Evolutionary conservation across 2,797 vertebrate species (phyloP).

Genomic region (Carcharodon carcharias): DNA sequence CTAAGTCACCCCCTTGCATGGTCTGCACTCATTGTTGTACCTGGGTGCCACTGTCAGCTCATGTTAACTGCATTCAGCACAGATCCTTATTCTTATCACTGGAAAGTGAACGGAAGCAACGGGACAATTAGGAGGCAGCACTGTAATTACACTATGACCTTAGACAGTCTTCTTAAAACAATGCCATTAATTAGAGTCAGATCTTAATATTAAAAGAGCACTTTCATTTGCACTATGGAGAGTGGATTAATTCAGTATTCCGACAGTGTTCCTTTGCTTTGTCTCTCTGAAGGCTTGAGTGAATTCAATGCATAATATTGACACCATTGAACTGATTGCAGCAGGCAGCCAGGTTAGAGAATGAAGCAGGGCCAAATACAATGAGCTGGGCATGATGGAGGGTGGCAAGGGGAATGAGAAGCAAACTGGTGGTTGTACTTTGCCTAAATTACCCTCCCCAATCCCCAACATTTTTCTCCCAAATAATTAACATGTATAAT

Average conservation of each 20-base stretch:
- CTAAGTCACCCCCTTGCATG: not conserved
- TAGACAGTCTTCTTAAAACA: not conserved
- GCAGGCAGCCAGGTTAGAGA: not conserved
- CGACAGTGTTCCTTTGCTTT: not conserved
- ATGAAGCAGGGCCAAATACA: not conserved
- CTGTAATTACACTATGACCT: not conserved
- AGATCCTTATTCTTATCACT: not conserved
- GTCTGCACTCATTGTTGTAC: not conserved
- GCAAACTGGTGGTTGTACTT: not conserved
- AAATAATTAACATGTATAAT: not conserved
- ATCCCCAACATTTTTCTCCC: not conserved
- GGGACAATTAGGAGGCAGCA: not conserved
- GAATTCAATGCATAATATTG: slow-evolving; percentile 1
- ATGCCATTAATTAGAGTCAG: slow-evolving; percentile 21
- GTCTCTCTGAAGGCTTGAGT: not conserved
- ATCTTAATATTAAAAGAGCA: too few relatives aligned
- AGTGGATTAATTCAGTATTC: not conserved
- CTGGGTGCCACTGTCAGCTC: not conserved
- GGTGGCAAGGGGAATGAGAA: not conserved
- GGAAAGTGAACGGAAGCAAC: not conserved
- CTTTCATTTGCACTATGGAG: not conserved
- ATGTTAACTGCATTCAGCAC: not conserved
- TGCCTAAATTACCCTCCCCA: not conserved
- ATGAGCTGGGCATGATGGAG: not conserved
- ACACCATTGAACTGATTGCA: not conserved